Conservation (phyloP, 2,113 vertebrate genomes). For the Gymnarchus niloticus region DNA sequence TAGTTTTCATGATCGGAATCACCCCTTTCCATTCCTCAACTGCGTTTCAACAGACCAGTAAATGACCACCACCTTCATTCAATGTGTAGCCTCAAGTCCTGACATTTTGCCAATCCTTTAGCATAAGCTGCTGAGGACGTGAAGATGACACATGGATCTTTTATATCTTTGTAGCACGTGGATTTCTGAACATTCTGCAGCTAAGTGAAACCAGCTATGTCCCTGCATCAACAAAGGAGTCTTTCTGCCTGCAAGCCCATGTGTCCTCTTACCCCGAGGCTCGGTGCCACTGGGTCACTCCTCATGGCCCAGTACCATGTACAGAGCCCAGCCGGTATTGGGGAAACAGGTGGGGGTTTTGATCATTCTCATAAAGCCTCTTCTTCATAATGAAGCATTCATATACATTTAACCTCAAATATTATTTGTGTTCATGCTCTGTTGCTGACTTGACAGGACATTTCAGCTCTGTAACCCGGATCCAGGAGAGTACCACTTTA, state of each 20-base stretch:
- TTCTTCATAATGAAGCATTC: neutral
- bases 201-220: conserved; percentile 59
- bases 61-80: neutral
- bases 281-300: conserved; percentile 71
- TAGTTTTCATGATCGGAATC: neutral
- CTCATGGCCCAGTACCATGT: conserved; percentile 40
- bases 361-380: neutral
- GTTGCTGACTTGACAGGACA: conserved; percentile 53
- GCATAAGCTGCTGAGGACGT: conserved; percentile 20
- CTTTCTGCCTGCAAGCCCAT: conserved; percentile 67
- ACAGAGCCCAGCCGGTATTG: neutral
- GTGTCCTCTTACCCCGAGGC: conserved; percentile 73
- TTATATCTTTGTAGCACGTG: conserved; percentile 65
- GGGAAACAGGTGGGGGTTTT: conserved; percentile 27
- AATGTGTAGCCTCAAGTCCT: neutral
- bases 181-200: conserved; percentile 66
- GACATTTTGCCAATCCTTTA: neutral
- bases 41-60: neutral
- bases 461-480: conserved; percentile 65
- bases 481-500: conserved; percentile 75
- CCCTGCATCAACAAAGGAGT: conserved; percentile 44
- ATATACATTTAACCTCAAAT: neutral
- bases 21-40: neutral
- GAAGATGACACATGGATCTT: conserved; percentile 16
- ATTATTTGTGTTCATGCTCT: neutral